Base-by-base conservation (phyloP, 2,113 vertebrate species). In the Phalacrocorax pelagicus region DNA sequence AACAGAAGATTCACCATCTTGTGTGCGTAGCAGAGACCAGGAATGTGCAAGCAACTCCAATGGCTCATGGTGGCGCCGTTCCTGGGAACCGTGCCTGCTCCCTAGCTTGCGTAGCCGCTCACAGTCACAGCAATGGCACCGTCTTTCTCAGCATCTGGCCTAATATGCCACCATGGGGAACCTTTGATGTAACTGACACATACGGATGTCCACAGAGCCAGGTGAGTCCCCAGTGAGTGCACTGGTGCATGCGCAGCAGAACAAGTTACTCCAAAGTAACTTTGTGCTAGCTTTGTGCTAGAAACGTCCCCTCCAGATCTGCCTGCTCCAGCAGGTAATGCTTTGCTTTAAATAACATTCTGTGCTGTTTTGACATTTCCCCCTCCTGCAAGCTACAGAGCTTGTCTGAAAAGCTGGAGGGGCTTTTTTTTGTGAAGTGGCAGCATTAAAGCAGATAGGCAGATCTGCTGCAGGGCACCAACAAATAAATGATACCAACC, bases 311-410 rank as follows among this genome's bases (percentile, higher is more conserved):
- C 79, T 80, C 52, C 46, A 73, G 79, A 77, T 44, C 40, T 80
- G 85, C 54, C 80, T 82, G 82, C 36, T 77, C 58, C 36, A 16
- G 32, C 0, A 7, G 49, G 27, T 88, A 77, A 69, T 19, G 67
- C 75, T 90, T 92, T 42, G 52, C 71, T 86, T 83, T 94, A 86
- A 95, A 83, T 88, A 80, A 3, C 24, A 32, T 38, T 81, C 88
- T 80, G 27, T 73, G 86, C 62, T 80, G 62, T 34, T 67, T 61
- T 62, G 71, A 90, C 11, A 44, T 90, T 72, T 95, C 36, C 58
- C 40, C 21, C 59, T 88, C 63, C 86, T 69, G 38, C 66, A 69
- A 86, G 72, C 65, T 74, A 59, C 87, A 75, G 79, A 92, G 61
- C 52, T 88, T 73, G 15, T 86, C 72, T 62, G 24, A 77, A 73